phyloP scores from a whole-genome alignment of 2,113 vertebrate species.

The Hyla sarda region DNA sequence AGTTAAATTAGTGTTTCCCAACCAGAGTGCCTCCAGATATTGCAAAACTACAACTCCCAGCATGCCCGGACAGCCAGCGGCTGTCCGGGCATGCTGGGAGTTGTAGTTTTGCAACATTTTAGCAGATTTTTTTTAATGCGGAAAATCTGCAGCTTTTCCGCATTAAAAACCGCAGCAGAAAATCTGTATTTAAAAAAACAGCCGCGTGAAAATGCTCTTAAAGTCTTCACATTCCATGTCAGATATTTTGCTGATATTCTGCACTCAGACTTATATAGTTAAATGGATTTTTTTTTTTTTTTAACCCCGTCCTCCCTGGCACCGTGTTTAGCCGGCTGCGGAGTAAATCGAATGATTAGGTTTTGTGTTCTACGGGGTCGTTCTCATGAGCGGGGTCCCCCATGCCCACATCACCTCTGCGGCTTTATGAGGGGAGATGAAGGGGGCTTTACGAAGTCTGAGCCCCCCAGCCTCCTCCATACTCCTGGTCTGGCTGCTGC shows the following conservation, averaged over 20 bases:
- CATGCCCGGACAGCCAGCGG: too few relatives aligned
- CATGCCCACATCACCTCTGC: conserved; percentile 16
- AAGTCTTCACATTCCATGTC: too few relatives aligned
- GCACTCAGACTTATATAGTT: neutral
- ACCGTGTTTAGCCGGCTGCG: neutral
- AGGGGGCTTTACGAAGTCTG: conserved; percentile 11
- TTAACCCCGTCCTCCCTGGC: neutral
- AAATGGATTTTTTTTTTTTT: neutral
- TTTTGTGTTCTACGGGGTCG: neutral
- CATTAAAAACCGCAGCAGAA: too few relatives aligned
- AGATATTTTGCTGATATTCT: neutral
- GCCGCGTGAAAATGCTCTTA: too few relatives aligned
- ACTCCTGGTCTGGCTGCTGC: conserved; percentile 42
- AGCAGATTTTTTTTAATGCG: too few relatives aligned
- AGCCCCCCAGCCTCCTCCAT: conserved; percentile 35
- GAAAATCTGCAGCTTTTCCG: too few relatives aligned
- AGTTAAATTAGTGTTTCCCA: too few relatives aligned
- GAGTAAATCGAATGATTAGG: conserved; percentile 18
- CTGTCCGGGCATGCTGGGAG: too few relatives aligned
- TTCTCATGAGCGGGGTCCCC: conserved; percentile 11
- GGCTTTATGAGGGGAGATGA: conserved; percentile 42
- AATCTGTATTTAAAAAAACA: too few relatives aligned
- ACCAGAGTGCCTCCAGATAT: too few relatives aligned
- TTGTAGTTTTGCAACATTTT: too few relatives aligned
- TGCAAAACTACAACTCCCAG: too few relatives aligned